A percentile compares a stretch with the other conserved stretches of the same genome.
These are phyloP conservation scores for Apogon talboti DNA, from an alignment of 2,797 vertebrate genomes.

Conservation along the genomic window DNA sequence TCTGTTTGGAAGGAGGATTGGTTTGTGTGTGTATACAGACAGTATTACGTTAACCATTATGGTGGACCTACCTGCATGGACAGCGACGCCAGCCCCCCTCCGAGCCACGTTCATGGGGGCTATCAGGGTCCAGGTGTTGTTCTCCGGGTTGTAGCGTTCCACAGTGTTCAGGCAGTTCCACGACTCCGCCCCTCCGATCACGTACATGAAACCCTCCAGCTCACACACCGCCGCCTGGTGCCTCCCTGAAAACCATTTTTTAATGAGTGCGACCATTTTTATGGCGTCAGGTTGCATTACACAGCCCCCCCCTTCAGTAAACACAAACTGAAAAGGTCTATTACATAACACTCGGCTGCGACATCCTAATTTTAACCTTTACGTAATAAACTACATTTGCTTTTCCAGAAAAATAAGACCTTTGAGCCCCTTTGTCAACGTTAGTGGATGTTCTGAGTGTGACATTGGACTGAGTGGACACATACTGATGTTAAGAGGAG, in stretches of 20 bases:
- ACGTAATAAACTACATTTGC: neutral
- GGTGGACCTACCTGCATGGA: constrained; percentile 84
- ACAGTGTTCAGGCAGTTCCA: constrained; percentile 98
- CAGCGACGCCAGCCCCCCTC: constrained; percentile 91
- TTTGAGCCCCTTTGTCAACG: too few species aligned
- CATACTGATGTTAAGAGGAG: constrained; percentile 95
- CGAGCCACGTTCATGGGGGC: constrained; percentile 97
- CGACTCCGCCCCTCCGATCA: constrained; percentile 95
- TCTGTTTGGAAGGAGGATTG: too few species aligned
- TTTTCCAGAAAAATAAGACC: too few species aligned
- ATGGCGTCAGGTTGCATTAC: too few species aligned
- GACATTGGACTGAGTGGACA: constrained; percentile 27
- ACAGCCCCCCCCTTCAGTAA: too few species aligned
- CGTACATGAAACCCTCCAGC: constrained; percentile 93
- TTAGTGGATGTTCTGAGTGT: neutral
- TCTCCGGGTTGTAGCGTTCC: constrained; percentile 95
- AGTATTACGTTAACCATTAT: neutral
- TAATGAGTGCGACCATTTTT: neutral
- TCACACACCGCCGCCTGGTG: constrained; percentile 97
- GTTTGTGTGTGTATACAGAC: too few species aligned
- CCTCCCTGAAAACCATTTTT: constrained; percentile 83
- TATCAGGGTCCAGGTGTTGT: constrained; percentile 95
- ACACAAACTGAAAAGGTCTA: too few species aligned
- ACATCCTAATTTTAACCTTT: neutral
- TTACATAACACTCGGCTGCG: neutral